Base-by-base conservation (phyloP, 2,113 vertebrate species). In the Sialia sialis region DNA sequence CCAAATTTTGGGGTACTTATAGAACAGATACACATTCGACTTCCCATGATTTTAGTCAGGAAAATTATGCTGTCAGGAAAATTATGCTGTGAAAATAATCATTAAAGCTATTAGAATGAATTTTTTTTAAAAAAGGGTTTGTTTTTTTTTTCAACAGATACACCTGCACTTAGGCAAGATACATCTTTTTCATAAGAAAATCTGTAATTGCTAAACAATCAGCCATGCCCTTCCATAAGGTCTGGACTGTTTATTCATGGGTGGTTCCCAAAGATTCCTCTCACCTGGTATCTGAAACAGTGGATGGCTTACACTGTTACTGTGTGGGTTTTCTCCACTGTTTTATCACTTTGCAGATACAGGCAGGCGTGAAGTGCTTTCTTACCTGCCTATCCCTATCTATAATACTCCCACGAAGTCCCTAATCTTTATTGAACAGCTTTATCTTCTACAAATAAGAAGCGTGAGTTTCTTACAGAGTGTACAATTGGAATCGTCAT, bases 371-470 rank as follows among this genome's bases (percentile, higher is more conserved):
- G 62, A 86, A 86, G n/a, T n/a, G 10, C 60, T 94, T 93, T 30
- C 80, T 52, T 80, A 72, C 27, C 75, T 93, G 55, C 38, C 11
- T 84, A 73, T 44, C 67, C 92, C 49, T 89, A 77, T 79, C 66
- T 82, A 25, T 44, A 78, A 87, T 52, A 74, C 62, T 72, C 63
- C 84, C 56, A 89, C 26, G 4, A 73, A 80, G 56, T 69, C 30
- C 36, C 26, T 82, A 93, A 88, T 89, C 84, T 73, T 92, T 84
- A 74, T 84, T 89, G 56, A 91, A 76, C 39, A 77, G 15, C 36
- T 92, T 95, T 94, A 97, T 94, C 89, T 93, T 96, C 95, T 93
- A 85, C 79, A 97, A 96, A 94, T 69, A 95, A 85, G 70, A 87
- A 95, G 38, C 48, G 68, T 25, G 18, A 68, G 20, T 89, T 91